Base-by-base conservation (phyloP, 2,797 vertebrate species). In the Lithobates pipiens region DNA sequence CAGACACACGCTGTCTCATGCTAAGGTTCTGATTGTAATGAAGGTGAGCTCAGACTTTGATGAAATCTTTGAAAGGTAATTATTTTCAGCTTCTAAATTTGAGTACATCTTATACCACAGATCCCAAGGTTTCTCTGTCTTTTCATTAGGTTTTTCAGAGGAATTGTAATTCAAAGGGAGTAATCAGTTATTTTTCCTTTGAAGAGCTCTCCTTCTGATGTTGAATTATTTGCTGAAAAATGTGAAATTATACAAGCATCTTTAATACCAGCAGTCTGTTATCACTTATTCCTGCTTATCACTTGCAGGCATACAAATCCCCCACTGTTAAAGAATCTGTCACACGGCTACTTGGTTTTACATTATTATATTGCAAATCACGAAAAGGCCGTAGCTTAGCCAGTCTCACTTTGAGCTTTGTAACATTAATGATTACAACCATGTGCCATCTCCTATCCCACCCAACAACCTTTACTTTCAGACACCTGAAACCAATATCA, bases 121-220 rank as follows among this genome's bases (percentile, higher is more conserved):
- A 74, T 79, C 2, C n/a, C 29, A 11, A 46, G 29, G 13, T 68
- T 74, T n/a, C 46, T 74, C 75, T 73, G 39, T 72, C 39, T 77
- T 78, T 86, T 61, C 76, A 77, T 83, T 73, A 82, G 68, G 42
- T 44, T 42, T 82, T 79, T 74, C 42, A 74, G 25, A 25, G 65
- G 68, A 79, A 83, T 86, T 72, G 50, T 74, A 78, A 77, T 82
- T 78, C 54, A 50, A 68, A 86, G 29, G 11, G 61, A 15, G 68
- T 74, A 86, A 79, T 79, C 61, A 74, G 61, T 79, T 83, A 68
- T 86, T 86, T 73, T n/a, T 63, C 44, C 76, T 74, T 86, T 86
- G 85, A 83, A 79, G 76, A 79, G 85, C 57, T 65, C 69, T 83
- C 44, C 71, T 76, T 87, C 76, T 79, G 76, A 87, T 87, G 85